Evolutionary conservation across 2,113 vertebrate species (phyloP).

Genomic region (Strix aluco): DNA sequence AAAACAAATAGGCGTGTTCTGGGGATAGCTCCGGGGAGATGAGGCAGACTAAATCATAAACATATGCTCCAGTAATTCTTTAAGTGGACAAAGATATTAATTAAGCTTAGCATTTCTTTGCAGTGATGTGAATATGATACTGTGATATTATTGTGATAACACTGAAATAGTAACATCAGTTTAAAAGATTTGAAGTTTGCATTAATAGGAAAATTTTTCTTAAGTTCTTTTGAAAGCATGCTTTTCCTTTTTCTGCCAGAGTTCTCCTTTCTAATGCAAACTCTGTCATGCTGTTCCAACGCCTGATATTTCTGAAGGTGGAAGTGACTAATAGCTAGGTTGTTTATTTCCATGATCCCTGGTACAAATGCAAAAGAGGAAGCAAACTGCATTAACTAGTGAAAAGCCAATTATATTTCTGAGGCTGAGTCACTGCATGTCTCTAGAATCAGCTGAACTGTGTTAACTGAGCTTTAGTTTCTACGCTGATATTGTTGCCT

Average conservation of each 20-base stretch:
- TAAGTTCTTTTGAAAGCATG: not conserved
- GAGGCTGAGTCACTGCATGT: not conserved
- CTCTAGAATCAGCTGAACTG: not conserved
- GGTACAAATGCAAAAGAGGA: not conserved
- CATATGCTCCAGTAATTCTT: not conserved
- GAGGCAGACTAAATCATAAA: not conserved
- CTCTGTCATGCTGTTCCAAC: fast-evolving
- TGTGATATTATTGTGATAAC: not conserved
- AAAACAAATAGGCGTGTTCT: not conserved
- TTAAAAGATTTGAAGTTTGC: not conserved
- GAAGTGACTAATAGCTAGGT: conserved; percentile 50
- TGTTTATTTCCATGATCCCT: conserved; percentile 28
- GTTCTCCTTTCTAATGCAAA: not conserved
- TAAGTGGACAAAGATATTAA: not conserved
- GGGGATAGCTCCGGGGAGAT: not conserved
- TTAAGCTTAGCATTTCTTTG: not conserved
- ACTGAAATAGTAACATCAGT: not conserved
- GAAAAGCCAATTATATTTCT: not conserved
- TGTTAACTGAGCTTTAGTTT: not conserved
- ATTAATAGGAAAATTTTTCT: not conserved
- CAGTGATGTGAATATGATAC: not conserved
- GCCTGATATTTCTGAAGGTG: conserved; percentile 21
- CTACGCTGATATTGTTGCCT: not conserved
- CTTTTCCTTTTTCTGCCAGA: not conserved
- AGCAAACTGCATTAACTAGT: not conserved